phyloP scores from a whole-genome alignment of 2,113 vertebrate species.

The Mustelus asterias region DNA sequence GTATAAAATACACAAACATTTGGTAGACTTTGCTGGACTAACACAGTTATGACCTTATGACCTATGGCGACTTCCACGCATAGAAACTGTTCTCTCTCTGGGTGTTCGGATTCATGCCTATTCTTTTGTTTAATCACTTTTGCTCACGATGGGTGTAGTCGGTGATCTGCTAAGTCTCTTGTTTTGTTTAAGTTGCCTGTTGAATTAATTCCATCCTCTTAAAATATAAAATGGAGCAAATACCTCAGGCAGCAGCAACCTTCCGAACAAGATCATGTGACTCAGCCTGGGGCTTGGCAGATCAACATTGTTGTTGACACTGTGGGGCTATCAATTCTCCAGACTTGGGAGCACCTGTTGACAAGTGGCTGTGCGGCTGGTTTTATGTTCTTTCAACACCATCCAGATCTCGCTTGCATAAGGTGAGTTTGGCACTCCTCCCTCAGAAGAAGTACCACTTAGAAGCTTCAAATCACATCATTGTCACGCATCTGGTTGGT shows the following conservation, averaged over 20 bases:
- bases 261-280: background rate
- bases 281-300: background rate
- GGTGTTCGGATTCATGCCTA: background rate
- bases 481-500: background rate
- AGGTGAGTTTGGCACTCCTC: background rate
- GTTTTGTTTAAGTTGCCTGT: background rate
- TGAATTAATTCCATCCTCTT: background rate
- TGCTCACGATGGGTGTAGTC: background rate
- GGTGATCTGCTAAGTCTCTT: background rate
- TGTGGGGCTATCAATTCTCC: background rate
- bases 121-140: background rate
- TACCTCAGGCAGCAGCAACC: background rate
- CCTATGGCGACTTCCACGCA: too few species aligned
- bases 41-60: too few species aligned
- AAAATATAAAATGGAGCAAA: background rate
- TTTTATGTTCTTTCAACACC: background rate
- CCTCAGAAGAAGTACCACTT: background rate
- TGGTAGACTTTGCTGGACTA: background rate
- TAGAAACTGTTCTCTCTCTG: background rate
- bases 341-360: background rate
- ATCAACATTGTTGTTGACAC: background rate
- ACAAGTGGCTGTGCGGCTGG: background rate
- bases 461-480: background rate
- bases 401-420: background rate
- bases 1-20: background rate